A percentile compares a stretch with the other conserved stretches of the same genome.
phyloP scores from a whole-genome alignment of 2,888 invertebrate genomes.

The Pocota personata region DNA sequence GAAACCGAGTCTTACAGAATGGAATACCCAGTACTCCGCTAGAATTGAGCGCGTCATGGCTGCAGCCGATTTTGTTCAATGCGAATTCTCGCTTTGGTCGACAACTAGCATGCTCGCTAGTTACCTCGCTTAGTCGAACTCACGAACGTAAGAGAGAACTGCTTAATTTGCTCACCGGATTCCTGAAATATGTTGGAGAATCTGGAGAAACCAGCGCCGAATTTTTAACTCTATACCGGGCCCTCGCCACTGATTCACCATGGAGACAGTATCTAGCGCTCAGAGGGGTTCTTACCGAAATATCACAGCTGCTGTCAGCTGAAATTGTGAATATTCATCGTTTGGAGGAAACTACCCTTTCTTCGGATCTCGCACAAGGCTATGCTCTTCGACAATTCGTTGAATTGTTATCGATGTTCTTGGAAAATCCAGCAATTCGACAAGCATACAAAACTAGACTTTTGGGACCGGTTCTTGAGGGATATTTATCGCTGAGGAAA shows the following conservation, averaged over 20 bases:
- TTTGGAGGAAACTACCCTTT: constrained; percentile 95
- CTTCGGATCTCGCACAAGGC: constrained; percentile 96
- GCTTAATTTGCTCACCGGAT: constrained; percentile 93
- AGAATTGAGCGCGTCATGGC: constrained; percentile 88
- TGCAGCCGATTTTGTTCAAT: constrained; percentile 96
- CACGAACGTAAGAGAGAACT: constrained; percentile 89
- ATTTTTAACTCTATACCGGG: constrained; percentile 93
- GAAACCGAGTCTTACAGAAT: constrained; percentile 80
- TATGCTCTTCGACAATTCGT: constrained; percentile 95
- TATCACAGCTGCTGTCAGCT: constrained; percentile 93
- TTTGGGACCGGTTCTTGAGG: constrained; percentile 90
- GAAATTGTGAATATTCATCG: constrained; percentile 95
- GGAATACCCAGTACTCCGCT: constrained; percentile 82
- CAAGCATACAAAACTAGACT: constrained; percentile 95
- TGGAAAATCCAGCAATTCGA: constrained; percentile 93
- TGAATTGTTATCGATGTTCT: constrained; percentile 93
- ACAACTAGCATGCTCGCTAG: constrained; percentile 94
- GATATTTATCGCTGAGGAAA: constrained; percentile 94
- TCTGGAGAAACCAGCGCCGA: constrained; percentile 97
- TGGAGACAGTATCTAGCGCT: constrained; percentile 97
- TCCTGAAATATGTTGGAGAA: constrained; percentile 91
- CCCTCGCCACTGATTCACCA: constrained; percentile 91
- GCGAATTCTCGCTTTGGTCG: constrained; percentile 94
- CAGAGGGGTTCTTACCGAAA: constrained; percentile 91
- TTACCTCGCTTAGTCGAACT: constrained; percentile 91